Evolutionary conservation across 2,888 invertebrate genomes (phyloP).

Genomic region (Anarsia innoxiella): DNA sequence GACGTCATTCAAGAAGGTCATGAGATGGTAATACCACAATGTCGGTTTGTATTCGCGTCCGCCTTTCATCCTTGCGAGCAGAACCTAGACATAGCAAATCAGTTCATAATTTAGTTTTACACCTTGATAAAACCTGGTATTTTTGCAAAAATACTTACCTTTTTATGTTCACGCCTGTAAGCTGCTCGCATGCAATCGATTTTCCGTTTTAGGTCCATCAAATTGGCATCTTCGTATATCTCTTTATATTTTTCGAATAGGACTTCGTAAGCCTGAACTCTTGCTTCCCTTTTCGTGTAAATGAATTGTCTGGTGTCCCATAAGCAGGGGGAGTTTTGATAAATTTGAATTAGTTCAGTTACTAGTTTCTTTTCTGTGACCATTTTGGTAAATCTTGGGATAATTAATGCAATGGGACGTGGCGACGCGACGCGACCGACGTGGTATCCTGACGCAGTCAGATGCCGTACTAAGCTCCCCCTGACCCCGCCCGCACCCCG

Average conservation of each 20-base stretch:
- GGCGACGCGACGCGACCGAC: neutral
- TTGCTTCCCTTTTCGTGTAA: slow-evolving; percentile 19
- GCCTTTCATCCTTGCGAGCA: no score
- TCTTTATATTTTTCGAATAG: slow-evolving; percentile 22
- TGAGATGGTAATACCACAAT: slow-evolving; percentile 20
- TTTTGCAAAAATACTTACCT: slow-evolving; percentile 15
- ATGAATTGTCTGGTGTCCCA: slow-evolving; percentile 22
- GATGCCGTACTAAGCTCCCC: slow-evolving; percentile 3
- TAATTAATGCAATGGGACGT: no score
- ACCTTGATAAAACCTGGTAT: no score
- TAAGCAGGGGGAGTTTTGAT: slow-evolving; percentile 21
- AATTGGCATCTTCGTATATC: slow-evolving; percentile 18
- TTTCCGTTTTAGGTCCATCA: slow-evolving; percentile 21
- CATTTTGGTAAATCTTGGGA: slow-evolving; percentile 4
- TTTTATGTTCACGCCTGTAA: slow-evolving; percentile 22
- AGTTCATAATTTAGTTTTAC: no score
- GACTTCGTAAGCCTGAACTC: slow-evolving; percentile 19
- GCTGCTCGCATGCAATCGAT: slow-evolving; percentile 22
- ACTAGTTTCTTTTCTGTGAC: slow-evolving; percentile 10
- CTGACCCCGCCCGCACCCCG: neutral
- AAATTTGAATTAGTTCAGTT: slow-evolving; percentile 17
- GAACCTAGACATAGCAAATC: no score
- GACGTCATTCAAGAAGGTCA: slow-evolving; percentile 19
- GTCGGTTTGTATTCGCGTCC: slow-evolving; percentile 5
- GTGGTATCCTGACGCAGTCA: slow-evolving; percentile 4